Evolutionary conservation across 2,888 invertebrate genomes (phyloP), one percentile per base, ranked within the genome.

Genomic region (Amphipyra tragopoginis): DNA sequence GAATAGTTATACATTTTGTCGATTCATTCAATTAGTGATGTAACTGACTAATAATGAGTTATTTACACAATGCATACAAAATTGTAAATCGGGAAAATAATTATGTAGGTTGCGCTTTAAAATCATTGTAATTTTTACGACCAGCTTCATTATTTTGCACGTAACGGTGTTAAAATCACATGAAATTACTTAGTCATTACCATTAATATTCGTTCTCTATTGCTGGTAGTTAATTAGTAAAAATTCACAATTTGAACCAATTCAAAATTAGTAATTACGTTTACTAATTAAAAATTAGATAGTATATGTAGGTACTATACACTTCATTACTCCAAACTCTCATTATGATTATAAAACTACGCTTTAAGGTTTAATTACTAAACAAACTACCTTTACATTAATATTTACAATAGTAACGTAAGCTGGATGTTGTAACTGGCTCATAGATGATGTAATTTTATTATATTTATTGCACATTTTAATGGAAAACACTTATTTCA

Each of bases 371-470:
- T 75, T 78, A 79, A 79, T 79, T 75, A 73, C 64, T 77, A 75
- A 79, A 79, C 79, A 81, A 83, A 72, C 80, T 88, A 85, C 83
- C 86, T 87, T 89, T 78, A 78, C 75, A 82, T 77, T 81, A 85
- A 86, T 89, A 90, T 90, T 79, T 90, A 90, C 89, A 90, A 70
- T 68, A 72, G 54, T 75, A 80, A 82, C 77, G 67, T 80, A 75
- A 69, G 77, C 74, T 58, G 71, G 75, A 45, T 70, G 53, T 62
- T 59, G 70, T 81, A 82, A 85, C 90, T 87, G 90, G 83, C 82
- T 74, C 71, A 68, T 65, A 75, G 79, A 77, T 75, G 68, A 53
- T 68, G 62, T 73, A 64, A 60, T 72, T 70, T 61, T 65, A 68
- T 77, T 54, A 56, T 67, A 70, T 61, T 72, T 83, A 82, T 83